phyloP scores from a whole-genome alignment of 2,113 vertebrate species.

The Tragelaphus imberbis region DNA sequence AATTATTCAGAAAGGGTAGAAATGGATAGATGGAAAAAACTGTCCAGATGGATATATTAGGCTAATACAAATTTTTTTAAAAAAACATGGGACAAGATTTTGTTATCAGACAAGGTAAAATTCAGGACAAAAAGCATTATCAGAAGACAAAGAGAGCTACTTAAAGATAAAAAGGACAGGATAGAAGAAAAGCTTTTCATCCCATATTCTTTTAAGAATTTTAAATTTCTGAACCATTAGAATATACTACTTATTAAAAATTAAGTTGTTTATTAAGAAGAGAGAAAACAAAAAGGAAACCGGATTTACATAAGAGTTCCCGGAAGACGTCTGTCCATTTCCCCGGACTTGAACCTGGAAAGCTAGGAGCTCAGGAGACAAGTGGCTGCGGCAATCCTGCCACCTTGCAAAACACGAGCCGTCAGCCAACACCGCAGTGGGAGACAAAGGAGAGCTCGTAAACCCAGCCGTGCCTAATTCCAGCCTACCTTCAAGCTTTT shows the following conservation, averaged over 20 bases:
- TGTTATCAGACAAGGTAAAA: neutral
- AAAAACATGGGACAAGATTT: neutral
- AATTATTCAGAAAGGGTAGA: slow-evolving; percentile 15
- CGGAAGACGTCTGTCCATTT: neutral
- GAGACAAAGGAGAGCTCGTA: neutral
- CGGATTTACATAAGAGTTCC: neutral
- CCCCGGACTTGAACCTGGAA: neutral
- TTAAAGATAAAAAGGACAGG: neutral
- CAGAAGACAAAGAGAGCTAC: neutral
- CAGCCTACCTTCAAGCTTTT: neutral
- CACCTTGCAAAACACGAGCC: neutral
- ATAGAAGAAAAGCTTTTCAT: neutral
- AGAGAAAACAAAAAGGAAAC: neutral
- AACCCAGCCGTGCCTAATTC: neutral
- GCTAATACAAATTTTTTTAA: neutral
- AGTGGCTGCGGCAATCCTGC: neutral
- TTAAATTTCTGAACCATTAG: neutral
- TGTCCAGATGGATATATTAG: neutral
- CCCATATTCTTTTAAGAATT: neutral
- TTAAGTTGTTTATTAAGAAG: neutral
- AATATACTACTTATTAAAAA: neutral
- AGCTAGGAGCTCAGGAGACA: neutral
- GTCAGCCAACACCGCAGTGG: neutral
- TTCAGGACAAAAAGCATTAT: neutral
- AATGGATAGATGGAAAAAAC: neutral